These are phyloP conservation scores for Megaceryle torquata DNA, from an alignment of 2,113 vertebrate genomes.

Conservation along the genomic window DNA sequence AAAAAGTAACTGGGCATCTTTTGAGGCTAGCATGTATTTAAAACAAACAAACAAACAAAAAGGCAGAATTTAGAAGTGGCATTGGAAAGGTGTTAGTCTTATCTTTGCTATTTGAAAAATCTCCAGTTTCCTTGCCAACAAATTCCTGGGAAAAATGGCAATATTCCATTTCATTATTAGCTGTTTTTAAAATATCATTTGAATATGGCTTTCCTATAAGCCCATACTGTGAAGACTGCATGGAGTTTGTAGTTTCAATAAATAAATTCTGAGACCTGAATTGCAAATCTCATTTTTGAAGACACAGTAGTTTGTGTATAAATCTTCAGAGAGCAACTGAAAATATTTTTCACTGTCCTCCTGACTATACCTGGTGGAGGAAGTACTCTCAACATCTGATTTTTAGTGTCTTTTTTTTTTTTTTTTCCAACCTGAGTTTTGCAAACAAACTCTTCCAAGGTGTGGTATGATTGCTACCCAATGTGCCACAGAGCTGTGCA, in stretches of 20 bases:
- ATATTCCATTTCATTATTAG: constrained; percentile 57
- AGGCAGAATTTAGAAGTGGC: constrained; percentile 6
- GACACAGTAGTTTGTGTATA: neutral
- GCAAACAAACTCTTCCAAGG: neutral
- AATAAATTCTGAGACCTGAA: constrained; percentile 35
- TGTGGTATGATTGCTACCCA: neutral
- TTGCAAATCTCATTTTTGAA: constrained; percentile 28
- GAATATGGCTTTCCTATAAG: constrained; percentile 46
- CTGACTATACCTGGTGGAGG: neutral
- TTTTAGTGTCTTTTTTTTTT: neutral
- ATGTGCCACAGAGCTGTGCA: neutral
- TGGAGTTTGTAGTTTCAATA: constrained; percentile 34
- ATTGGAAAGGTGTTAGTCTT: constrained; percentile 1
- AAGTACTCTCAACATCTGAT: neutral
- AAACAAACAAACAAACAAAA: too few species aligned
- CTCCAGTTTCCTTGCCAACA: constrained; percentile 39
- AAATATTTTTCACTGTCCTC: neutral
- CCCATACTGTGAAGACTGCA: constrained; percentile 23
- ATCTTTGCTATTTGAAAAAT: constrained; percentile 37
- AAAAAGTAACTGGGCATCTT: neutral
- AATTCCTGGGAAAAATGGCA: constrained; percentile 51
- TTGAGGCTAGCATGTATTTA: neutral
- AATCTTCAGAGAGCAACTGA: constrained; percentile 9
- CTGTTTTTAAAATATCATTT: constrained; percentile 25
- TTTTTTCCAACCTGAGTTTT: neutral